Evolutionary conservation across 2,888 invertebrate species (phyloP).

Genomic region (Biston stratarius): DNA sequence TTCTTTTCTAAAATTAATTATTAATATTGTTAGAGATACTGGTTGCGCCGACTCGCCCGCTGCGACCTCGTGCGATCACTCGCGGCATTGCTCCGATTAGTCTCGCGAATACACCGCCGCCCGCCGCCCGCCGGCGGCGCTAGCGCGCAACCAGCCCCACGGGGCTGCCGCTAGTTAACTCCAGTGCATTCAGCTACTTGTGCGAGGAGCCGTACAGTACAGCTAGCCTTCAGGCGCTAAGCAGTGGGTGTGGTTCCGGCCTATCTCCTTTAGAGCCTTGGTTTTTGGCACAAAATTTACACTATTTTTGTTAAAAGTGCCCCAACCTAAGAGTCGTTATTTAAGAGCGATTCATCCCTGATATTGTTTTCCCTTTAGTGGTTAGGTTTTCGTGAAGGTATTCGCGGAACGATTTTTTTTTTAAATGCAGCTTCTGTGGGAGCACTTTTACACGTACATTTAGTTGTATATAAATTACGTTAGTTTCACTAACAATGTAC

Average conservation of each 20-base stretch:
- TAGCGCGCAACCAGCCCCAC: too few relatives aligned
- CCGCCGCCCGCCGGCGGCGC: too few relatives aligned
- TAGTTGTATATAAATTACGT: conserved; percentile 20
- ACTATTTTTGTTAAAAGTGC: conserved; percentile 16
- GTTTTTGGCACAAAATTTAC: conserved; percentile 44
- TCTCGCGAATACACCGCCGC: too few relatives aligned
- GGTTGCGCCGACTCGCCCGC: too few relatives aligned
- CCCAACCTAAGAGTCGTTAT: neutral
- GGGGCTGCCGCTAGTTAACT: neutral
- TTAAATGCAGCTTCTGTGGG: neutral
- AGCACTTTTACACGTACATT: conserved; percentile 14
- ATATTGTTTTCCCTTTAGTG: too few relatives aligned
- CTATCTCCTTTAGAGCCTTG: conserved; percentile 34
- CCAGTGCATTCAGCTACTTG: neutral
- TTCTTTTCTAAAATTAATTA: too few relatives aligned
- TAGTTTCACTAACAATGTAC: conserved; percentile 42
- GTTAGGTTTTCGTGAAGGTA: too few relatives aligned
- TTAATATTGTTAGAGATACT: too few relatives aligned
- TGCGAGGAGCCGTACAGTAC: neutral
- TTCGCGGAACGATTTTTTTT: too few relatives aligned
- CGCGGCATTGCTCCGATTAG: too few relatives aligned
- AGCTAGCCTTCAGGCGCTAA: neutral
- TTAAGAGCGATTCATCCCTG: too few relatives aligned
- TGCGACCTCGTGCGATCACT: too few relatives aligned
- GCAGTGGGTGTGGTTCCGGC: neutral